Evolutionary conservation across 2,113 vertebrate species (phyloP).

Genomic region (Lepisosteus oculatus): DNA sequence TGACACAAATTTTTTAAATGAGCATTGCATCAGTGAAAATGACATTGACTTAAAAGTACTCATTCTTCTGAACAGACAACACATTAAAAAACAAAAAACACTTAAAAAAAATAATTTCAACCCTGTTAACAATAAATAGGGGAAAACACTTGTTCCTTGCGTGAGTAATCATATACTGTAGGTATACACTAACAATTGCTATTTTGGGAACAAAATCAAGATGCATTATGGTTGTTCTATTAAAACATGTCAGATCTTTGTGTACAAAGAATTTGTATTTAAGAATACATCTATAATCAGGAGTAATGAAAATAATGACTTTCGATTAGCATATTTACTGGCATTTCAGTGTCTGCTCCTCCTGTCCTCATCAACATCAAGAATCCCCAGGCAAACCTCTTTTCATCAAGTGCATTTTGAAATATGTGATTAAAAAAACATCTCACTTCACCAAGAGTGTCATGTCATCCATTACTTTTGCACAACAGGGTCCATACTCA

Average conservation of each 20-base stretch:
- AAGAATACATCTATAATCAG: constrained; percentile 5
- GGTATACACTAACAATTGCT: background rate
- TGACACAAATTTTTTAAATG: background rate
- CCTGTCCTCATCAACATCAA: constrained; percentile 16
- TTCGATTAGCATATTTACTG: constrained; percentile 16
- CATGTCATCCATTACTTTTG: constrained; percentile 7
- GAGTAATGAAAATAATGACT: constrained; percentile 14
- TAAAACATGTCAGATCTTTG: constrained; percentile 11
- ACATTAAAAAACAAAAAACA: background rate
- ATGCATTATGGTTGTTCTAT: background rate
- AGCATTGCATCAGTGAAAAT: background rate
- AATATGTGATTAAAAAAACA: constrained; percentile 4
- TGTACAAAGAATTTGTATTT: constrained; percentile 10
- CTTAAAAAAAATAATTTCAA: background rate
- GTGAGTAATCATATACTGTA: background rate
- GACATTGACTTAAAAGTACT: background rate
- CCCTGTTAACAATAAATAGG: background rate
- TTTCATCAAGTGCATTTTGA: constrained; percentile 8
- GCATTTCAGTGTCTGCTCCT: constrained; percentile 1
- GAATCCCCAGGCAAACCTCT: background rate
- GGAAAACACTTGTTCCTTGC: background rate
- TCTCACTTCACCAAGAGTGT: constrained; percentile 10
- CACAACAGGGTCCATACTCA: background rate
- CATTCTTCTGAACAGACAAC: constrained; percentile 2
- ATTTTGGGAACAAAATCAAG: constrained; percentile 6